A percentile compares a stretch with the other conserved stretches of the same genome.
Evolutionary conservation across 2,113 vertebrate genomes (phyloP).

Genomic region (Euleptes europaea): DNA sequence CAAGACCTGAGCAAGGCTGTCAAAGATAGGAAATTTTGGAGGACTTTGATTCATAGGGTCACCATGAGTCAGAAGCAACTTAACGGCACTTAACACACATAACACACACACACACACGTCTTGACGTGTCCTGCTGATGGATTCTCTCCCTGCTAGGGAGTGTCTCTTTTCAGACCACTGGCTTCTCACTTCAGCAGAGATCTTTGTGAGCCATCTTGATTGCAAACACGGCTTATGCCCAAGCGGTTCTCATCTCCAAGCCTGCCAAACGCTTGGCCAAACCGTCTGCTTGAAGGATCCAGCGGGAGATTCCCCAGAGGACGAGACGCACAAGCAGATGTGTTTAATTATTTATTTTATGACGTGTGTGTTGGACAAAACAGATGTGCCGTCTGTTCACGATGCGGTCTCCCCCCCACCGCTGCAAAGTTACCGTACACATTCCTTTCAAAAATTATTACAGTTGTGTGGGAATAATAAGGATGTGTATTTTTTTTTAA

Average conservation of each 20-base stretch:
- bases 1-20: too few relatives aligned
- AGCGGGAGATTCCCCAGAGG: not conserved
- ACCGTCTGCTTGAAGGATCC: not conserved
- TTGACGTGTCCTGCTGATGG: not conserved
- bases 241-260: not conserved
- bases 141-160: not conserved
- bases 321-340: not conserved
- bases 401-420: too few relatives aligned
- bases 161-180: not conserved
- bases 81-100: too few relatives aligned
- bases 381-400: not conserved
- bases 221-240: not conserved
- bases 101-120: too few relatives aligned
- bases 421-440: not conserved
- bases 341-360: conserved; percentile 6
- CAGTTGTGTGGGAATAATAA: not conserved
- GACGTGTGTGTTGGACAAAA: not conserved
- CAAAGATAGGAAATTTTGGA: too few relatives aligned
- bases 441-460: not conserved
- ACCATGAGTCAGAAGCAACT: too few relatives aligned
- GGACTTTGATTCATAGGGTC: too few relatives aligned
- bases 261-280: not conserved
- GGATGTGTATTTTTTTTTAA: not conserved
- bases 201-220: not conserved
- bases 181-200: too few relatives aligned